Percentiles rank a stretch among this genome's conserved stretches.
phyloP scores from a whole-genome alignment of 2,113 vertebrate species.

The Sceloporus undulatus region DNA sequence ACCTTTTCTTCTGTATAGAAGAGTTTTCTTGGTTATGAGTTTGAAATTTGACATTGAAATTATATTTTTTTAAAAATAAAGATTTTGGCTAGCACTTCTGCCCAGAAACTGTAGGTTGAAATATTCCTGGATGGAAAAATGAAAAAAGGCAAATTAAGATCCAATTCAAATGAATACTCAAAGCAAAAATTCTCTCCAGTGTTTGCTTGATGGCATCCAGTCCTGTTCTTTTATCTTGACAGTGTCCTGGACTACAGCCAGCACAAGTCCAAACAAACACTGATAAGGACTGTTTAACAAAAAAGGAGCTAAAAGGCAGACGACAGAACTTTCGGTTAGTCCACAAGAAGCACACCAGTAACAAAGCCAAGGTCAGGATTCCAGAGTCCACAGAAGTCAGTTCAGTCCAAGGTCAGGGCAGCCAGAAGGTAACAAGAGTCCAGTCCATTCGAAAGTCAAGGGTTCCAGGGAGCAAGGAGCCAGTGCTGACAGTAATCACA shows the following conservation, averaged over 20 bases:
- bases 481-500: no score
- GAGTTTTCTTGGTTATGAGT: constrained; percentile 64
- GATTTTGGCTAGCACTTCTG: constrained; percentile 58
- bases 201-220: constrained; percentile 60
- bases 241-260: background rate
- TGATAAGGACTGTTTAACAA: no score
- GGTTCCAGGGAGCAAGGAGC: no score
- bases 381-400: no score
- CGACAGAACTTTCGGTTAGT: no score
- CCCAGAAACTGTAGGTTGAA: constrained; percentile 48
- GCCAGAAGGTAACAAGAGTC: no score
- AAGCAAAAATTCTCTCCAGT: constrained; percentile 43
- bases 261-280: no score
- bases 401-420: no score
- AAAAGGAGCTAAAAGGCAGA: no score
- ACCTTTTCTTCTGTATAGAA: constrained; percentile 55
- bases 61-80: constrained; percentile 24
- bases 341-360: no score
- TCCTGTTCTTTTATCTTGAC: constrained; percentile 60
- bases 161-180: constrained; percentile 67
- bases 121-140: constrained; percentile 45
- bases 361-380: no score
- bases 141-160: constrained; percentile 58
- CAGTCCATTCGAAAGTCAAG: no score
- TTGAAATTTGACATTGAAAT: constrained; percentile 57